These are phyloP conservation scores for Bryconaethiops microstoma DNA, from an alignment of 2,797 vertebrate species.

Conservation along the genomic window DNA sequence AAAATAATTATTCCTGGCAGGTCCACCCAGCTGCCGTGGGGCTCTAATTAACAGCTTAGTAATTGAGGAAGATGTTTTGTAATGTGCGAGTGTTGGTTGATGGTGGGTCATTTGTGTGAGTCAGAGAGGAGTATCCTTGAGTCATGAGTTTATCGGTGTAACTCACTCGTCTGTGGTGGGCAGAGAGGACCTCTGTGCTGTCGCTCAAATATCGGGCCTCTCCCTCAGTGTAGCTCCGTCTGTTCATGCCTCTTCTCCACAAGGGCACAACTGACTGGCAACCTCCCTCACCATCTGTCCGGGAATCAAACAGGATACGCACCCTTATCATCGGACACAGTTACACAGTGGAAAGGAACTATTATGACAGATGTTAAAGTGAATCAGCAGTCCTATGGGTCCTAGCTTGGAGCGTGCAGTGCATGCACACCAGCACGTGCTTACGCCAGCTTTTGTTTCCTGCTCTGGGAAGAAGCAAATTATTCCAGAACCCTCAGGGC, in stretches of 20 bases:
- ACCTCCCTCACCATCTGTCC: conserved; percentile 63
- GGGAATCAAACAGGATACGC: conserved; percentile 37
- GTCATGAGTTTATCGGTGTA: conserved; percentile 36
- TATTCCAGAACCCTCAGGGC: conserved; percentile 62
- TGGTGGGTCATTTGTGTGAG: conserved; percentile 36
- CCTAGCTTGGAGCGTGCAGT: conserved; percentile 35
- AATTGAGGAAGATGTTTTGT: background rate
- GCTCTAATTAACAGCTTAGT: background rate
- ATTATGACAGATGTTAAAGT: conserved; percentile 54
- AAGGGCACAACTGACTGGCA: conserved; percentile 57
- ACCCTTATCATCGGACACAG: conserved; percentile 23
- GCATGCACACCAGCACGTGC: conserved; percentile 12
- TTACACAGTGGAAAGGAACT: conserved; percentile 41
- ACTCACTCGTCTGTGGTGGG: conserved; percentile 69
- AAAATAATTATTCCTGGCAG: background rate
- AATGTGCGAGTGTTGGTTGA: conserved; percentile 13
- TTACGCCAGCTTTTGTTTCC: conserved; percentile 55
- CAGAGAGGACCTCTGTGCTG: conserved; percentile 65
- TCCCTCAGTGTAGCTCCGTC: conserved; percentile 78
- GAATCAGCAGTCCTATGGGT: conserved; percentile 48
- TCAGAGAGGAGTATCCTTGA: conserved; percentile 32
- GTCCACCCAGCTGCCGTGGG: background rate
- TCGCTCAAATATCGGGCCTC: conserved; percentile 69
- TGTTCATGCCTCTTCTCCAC: conserved; percentile 74
- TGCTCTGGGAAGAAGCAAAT: conserved; percentile 43